Conservation (phyloP, 2,113 vertebrate genomes). For the Pyxicephalus adspersus region DNA sequence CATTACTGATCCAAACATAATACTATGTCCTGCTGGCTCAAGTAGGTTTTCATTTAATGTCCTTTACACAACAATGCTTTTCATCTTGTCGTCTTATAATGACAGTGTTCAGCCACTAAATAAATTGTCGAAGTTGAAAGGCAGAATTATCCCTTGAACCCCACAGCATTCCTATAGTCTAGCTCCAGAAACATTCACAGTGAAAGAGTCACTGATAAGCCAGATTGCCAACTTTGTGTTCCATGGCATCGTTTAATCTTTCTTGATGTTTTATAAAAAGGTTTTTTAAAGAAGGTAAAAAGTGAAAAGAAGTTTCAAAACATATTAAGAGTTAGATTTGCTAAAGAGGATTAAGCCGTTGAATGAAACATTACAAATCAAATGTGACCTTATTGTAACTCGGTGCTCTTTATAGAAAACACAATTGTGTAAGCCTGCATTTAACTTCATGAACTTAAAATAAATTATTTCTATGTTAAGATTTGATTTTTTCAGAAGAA, state of each 20-base stretch:
- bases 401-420: conserved; percentile 19
- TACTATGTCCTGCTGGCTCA: conserved; percentile 89
- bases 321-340: conserved; percentile 38
- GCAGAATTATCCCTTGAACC: conserved; percentile 91
- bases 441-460: background rate
- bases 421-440: background rate
- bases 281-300: conserved; percentile 32
- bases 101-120: conserved; percentile 88
- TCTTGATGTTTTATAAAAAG: conserved; percentile 60
- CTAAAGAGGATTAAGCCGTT: conserved; percentile 34
- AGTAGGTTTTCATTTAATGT: conserved; percentile 98
- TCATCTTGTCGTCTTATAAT: conserved; percentile 89
- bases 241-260: conserved; percentile 86
- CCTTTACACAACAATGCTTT: conserved; percentile 94
- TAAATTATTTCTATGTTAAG: no score
- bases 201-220: conserved; percentile 82
- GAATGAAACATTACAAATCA: conserved; percentile 38
- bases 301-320: conserved; percentile 34
- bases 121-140: conserved; percentile 95
- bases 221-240: conserved; percentile 80
- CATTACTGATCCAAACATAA: conserved; percentile 93
- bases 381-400: conserved; percentile 35
- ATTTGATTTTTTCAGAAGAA: no score
- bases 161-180: conserved; percentile 78
- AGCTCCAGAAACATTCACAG: conserved; percentile 77